Evolutionary conservation across 2,113 vertebrate genomes (phyloP).

Genomic region (Athene cunicularia): DNA sequence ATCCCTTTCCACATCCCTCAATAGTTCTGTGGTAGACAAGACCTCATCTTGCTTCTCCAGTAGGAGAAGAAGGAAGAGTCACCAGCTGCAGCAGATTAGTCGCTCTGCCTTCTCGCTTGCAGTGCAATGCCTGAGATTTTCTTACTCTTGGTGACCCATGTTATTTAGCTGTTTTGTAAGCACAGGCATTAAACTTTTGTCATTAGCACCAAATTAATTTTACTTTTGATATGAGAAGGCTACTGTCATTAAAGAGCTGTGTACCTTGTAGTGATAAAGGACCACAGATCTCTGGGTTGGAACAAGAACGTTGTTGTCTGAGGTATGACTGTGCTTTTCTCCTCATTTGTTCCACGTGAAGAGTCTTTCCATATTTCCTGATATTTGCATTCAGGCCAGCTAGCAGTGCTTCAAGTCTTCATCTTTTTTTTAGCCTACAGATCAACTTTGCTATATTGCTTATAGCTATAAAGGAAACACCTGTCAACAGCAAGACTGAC

Average conservation of each 20-base stretch:
- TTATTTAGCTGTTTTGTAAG: neutral
- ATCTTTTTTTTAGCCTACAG: neutral
- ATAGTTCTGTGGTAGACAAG: fast-evolving
- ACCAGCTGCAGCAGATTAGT: neutral
- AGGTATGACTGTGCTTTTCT: neutral
- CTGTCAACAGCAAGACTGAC: neutral
- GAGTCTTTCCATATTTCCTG: neutral
- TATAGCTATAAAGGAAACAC: neutral
- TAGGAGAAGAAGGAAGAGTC: neutral
- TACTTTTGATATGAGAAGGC: neutral
- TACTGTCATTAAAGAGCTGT: neutral
- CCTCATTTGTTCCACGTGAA: neutral
- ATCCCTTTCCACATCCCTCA: neutral
- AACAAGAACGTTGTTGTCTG: neutral
- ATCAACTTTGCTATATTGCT: neutral
- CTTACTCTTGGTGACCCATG: neutral
- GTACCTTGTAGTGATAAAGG: neutral
- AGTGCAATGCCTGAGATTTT: neutral
- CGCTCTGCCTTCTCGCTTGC: neutral
- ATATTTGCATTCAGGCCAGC: neutral
- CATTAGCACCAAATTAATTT: neutral
- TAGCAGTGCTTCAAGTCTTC: neutral
- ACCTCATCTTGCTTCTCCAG: neutral
- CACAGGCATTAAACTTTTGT: neutral
- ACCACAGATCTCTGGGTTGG: neutral